Evolutionary conservation across 2,113 vertebrate genomes (phyloP), one percentile per base, ranked within the genome.

Genomic region (Indri indri): DNA sequence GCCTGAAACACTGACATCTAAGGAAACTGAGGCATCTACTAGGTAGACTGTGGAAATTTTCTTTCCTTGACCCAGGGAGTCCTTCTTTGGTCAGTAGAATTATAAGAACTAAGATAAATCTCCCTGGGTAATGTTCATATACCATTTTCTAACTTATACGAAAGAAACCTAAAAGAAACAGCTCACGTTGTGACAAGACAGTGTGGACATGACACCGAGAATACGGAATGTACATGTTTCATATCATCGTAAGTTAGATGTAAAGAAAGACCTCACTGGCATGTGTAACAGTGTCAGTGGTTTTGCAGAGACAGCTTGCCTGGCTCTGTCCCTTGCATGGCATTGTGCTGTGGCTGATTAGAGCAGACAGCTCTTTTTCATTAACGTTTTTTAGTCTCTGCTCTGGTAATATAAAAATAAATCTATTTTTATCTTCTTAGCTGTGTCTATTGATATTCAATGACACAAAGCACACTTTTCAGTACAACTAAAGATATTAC

Each of bases 371-470:
- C 23, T 87, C 61, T 76, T 94, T 86, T 71, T 59, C 96, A 66
- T 90, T 76, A 70, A 37, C 80, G 16, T 8, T 30, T 84, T 85
- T 90, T 61, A 76, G 37, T 71, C n/a, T 45, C 54, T 92, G 90
- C 50, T 83, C 68, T 76, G 23, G 37, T 80, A 82, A 96, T 83
- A 13, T 52, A 90, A 96, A 96, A 27, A n/a, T 30, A 95, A 85
- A 80, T 40, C 81, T 90, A 76, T 94, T 95, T 96, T 88, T 95
- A 90, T 90, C 80, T 82, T 93, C 79, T 61, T 50, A 42, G 34
- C 40, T 94, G 5, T 74, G 80, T 87, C 37, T 90, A 80, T 90
- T 87, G 83, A 76, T 92, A 90, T n/a, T 63, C 27, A 94, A 45
- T 77, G 70, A 71, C 76, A 94, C 34, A 68, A 16, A 80, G 34